Evolutionary conservation across 2,888 invertebrate genomes (phyloP).

Genomic region (Brassicogethes aeneus): DNA sequence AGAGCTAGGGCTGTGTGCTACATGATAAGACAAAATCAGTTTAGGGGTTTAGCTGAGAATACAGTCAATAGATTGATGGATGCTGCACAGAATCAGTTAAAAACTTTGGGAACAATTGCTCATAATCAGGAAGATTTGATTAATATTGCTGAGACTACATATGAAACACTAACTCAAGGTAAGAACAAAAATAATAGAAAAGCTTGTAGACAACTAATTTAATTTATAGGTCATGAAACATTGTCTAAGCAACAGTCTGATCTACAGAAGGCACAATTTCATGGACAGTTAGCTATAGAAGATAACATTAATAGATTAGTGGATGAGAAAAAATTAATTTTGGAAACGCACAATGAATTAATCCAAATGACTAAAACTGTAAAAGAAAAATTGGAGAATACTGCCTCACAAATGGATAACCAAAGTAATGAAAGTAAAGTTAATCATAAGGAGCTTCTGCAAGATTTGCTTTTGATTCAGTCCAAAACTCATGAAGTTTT

Average conservation of each 20-base stretch:
- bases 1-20: conserved; percentile 61
- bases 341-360: conserved; percentile 48
- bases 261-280: conserved; percentile 42
- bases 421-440: conserved; percentile 43
- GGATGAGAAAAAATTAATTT: conserved; percentile 52
- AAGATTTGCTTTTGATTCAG: conserved; percentile 47
- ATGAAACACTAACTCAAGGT: conserved; percentile 26
- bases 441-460: conserved; percentile 47
- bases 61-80: conserved; percentile 55
- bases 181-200: conserved; percentile 2
- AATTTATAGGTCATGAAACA: conserved; percentile 21
- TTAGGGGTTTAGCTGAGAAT: conserved; percentile 53
- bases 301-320: conserved; percentile 47
- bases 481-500: conserved; percentile 46
- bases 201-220: not conserved
- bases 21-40: conserved; percentile 53
- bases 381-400: conserved; percentile 46
- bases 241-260: conserved; percentile 43
- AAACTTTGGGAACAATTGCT: conserved; percentile 29
- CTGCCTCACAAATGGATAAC: conserved; percentile 41
- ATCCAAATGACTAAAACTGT: conserved; percentile 47
- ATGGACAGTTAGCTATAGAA: conserved; percentile 44
- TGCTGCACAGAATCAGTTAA: conserved; percentile 35
- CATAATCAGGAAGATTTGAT: conserved; percentile 31
- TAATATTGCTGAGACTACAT: conserved; percentile 29